Conservation (phyloP, 1,140 invertebrate genomes). For the Eurosta solidaginis region DNA sequence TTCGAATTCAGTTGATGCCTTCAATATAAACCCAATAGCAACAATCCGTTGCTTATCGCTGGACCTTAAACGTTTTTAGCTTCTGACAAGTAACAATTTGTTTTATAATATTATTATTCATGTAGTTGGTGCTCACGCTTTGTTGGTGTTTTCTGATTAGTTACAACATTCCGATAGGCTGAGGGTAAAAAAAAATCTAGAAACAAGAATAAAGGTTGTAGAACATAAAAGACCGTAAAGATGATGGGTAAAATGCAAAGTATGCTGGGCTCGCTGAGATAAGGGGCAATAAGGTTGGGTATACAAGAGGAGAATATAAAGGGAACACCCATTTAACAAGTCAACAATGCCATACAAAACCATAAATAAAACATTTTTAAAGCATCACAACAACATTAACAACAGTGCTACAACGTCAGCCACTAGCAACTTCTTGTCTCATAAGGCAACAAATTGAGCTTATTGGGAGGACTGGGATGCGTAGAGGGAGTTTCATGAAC, state of each 20-base stretch:
- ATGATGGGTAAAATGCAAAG: not conserved
- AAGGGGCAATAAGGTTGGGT: not conserved
- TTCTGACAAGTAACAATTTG: conserved; percentile 22
- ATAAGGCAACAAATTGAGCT: not conserved
- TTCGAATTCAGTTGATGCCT: not conserved
- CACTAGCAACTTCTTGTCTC: not conserved
- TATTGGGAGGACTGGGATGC: not conserved
- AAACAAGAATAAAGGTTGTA: conserved; percentile 8
- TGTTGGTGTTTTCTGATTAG: conserved; percentile 20
- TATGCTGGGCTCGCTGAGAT: not conserved
- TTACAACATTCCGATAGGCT: conserved; percentile 16
- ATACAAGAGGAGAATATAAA: conserved; percentile 1
- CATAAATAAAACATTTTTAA: conserved; percentile 31
- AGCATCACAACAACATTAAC: not conserved
- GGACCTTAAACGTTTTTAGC: conserved; percentile 10
- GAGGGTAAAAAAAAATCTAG: not conserved
- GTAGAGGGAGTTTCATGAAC: not conserved
- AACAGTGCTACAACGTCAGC: not conserved
- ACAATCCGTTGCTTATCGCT: not conserved
- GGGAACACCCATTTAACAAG: conserved; percentile 29
- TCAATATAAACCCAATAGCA: not conserved
- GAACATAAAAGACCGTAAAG: conserved; percentile 21
- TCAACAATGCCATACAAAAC: conserved; percentile 24
- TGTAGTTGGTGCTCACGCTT: not conserved
- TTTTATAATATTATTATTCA: conserved; percentile 12